Conservation (phyloP, 2,888 invertebrate species). For the Idaea straminata region DNA sequence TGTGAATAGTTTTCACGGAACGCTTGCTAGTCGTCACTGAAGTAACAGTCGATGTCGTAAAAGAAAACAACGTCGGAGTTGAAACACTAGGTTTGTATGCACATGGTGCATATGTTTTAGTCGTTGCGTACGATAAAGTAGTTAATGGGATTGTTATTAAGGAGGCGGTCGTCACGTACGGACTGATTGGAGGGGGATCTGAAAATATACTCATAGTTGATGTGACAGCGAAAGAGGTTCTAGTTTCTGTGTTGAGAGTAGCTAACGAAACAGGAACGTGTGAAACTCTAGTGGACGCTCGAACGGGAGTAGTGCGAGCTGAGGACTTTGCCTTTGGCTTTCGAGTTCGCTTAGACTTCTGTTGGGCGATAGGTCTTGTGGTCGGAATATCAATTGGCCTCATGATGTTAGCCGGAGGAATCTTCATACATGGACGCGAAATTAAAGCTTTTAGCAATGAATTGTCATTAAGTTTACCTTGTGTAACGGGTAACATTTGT, state of each 20-base stretch:
- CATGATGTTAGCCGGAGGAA: background rate
- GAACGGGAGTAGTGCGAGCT: background rate
- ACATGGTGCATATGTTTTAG: background rate
- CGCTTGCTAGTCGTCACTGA: background rate
- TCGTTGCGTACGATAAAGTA: background rate
- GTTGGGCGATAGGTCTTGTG: background rate
- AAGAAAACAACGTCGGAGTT: background rate
- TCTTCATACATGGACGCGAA: background rate
- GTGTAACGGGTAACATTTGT: background rate
- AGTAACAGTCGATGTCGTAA: background rate
- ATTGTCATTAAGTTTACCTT: background rate
- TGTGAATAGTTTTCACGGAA: background rate
- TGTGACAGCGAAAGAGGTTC: background rate
- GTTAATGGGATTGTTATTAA: background rate
- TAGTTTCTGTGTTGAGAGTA: background rate
- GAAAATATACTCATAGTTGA: background rate
- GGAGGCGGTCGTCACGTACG: background rate
- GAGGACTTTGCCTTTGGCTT: background rate
- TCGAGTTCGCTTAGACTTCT: background rate
- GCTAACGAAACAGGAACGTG: background rate
- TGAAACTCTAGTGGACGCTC: background rate
- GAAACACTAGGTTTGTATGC: background rate
- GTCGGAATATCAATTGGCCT: background rate
- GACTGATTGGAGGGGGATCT: background rate
- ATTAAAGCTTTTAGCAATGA: background rate